phyloP scores from a whole-genome alignment of 2,113 vertebrate genomes.

The Naja naja region DNA sequence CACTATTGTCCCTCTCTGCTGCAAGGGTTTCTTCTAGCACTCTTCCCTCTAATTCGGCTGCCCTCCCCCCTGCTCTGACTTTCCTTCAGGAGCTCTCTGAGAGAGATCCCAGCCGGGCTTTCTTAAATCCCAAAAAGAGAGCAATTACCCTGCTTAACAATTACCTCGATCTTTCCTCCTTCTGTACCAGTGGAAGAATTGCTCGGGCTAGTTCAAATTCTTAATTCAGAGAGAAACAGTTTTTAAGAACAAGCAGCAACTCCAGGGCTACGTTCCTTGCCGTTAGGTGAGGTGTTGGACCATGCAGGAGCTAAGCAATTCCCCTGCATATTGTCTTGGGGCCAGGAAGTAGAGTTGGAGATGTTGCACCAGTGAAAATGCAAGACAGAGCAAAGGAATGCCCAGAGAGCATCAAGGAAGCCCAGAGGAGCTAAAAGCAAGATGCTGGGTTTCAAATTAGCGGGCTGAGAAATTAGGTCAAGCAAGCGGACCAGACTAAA shows the following conservation, averaged over 20 bases:
- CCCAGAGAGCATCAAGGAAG: neutral
- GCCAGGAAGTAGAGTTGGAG: neutral
- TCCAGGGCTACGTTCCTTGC: neutral
- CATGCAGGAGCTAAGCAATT: neutral
- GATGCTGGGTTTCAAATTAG: neutral
- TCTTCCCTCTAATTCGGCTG: neutral
- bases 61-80: neutral
- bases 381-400: neutral
- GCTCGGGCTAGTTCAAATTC: neutral
- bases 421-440: neutral
- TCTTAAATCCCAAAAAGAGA: neutral
- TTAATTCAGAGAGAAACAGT: neutral
- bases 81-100: neutral
- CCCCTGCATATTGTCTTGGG: neutral
- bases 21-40: neutral
- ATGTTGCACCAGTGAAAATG: neutral
- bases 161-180: neutral
- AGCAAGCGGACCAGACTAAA: neutral
- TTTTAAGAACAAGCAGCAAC: neutral
- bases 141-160: neutral
- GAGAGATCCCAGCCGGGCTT: neutral
- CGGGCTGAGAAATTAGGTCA: slow-evolving; percentile 16
- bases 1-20: neutral
- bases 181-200: neutral
- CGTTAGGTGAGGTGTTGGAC: neutral